A percentile compares a stretch with the other conserved stretches of the same genome.
Evolutionary conservation across 2,113 vertebrate genomes (phyloP).

Genomic region (Penelope pileata): DNA sequence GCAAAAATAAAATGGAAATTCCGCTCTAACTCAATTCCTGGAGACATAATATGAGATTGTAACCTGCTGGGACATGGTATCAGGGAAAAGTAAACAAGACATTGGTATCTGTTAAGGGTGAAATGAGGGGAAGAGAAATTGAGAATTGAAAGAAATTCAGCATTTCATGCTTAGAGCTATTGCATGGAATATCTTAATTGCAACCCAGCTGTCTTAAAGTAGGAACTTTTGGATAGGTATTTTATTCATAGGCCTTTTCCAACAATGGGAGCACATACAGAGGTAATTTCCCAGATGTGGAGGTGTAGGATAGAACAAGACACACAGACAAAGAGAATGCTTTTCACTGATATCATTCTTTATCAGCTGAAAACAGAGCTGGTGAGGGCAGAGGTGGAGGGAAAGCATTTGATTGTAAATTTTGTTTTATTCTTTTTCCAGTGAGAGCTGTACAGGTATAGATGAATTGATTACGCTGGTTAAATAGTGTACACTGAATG

Average conservation of each 20-base stretch:
- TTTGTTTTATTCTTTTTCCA: too few relatives aligned
- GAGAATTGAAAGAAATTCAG: background rate
- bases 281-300: background rate
- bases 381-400: too few relatives aligned
- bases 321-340: background rate
- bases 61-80: background rate
- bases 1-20: background rate
- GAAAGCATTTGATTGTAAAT: too few relatives aligned
- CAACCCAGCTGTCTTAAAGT: background rate
- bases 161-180: background rate
- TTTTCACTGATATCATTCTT: background rate
- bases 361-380: background rate
- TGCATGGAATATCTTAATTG: background rate
- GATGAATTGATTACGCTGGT: background rate
- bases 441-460: background rate
- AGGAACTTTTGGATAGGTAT: background rate
- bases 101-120: rapidly evolving
- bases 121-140: background rate
- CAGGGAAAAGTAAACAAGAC: background rate
- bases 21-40: background rate
- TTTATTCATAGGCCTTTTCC: background rate
- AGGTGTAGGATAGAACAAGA: background rate
- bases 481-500: background rate
- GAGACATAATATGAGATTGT: rapidly evolving
- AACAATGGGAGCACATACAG: background rate